Evolutionary conservation across 2,113 vertebrate species (phyloP).

Genomic region (Romanogobio albipinnatus): DNA sequence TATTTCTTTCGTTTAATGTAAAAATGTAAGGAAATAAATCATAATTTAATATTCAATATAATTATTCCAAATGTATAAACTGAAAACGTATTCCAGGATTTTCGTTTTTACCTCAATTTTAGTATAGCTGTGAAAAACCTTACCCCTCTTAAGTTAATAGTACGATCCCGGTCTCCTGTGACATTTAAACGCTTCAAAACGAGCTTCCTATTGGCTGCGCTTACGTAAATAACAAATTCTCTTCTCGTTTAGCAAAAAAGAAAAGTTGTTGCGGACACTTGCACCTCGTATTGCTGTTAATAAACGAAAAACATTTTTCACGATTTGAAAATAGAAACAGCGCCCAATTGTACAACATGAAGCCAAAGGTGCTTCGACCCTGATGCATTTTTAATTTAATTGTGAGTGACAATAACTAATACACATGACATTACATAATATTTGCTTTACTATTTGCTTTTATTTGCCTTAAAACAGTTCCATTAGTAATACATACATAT

Average conservation of each 20-base stretch:
- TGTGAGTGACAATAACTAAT: background rate
- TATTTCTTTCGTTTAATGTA: background rate
- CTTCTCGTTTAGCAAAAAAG: background rate
- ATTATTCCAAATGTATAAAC: background rate
- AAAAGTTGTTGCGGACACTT: background rate
- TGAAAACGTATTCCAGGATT: background rate
- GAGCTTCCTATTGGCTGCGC: conserved; percentile 43
- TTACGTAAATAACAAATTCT: background rate
- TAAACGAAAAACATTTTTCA: background rate
- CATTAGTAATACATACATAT: background rate
- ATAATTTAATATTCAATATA: background rate
- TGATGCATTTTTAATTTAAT: background rate
- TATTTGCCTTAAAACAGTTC: background rate
- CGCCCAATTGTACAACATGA: too few relatives aligned
- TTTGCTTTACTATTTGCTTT: background rate
- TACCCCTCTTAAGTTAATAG: background rate
- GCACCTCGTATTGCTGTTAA: background rate
- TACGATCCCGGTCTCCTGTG: background rate
- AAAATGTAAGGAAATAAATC: background rate
- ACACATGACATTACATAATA: background rate
- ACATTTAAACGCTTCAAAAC: conserved; percentile 48
- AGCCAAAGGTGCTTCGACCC: too few relatives aligned
- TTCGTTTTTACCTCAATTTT: background rate
- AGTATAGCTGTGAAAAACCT: too few relatives aligned
- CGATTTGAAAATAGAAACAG: too few relatives aligned